Base-by-base conservation (phyloP, 1,140 invertebrate species). In the Bombyx mandarina region DNA sequence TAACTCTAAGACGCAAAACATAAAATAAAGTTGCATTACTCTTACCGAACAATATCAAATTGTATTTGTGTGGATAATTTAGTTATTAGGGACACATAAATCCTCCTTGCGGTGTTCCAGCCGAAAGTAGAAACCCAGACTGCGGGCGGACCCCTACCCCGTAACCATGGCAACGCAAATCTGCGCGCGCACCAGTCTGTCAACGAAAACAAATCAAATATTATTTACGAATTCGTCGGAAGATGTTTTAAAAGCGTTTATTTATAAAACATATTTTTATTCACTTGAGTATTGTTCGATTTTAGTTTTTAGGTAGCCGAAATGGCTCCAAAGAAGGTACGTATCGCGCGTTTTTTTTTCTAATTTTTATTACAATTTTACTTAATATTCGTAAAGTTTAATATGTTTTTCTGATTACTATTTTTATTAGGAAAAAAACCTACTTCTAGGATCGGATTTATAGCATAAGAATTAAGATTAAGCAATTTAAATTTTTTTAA, bases 271-370 rank as follows among this genome's bases (percentile, higher is more conserved):
- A 59, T 58, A 58, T 63, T 51, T 56, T 61, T 51, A 45, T 62
- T 46, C 35, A 65, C 56, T 51, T 64, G 56, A 54, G 61, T 43
- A 46, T 22, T 63, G 44, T 57, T 57, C 60, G 22, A 44, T 55
- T 57, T 48, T 55, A 52, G 42, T 54, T 45, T n/a, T 22, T 56
- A 54, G 67, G 54, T 47, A 49, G 57, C 63, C 63, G 54, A 53
- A 67, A 86, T 86, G 82, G 72, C 77, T 9, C 81, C 82, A 6
- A 86, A 86, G 63, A 86, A 83, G 82, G 82, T 84, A 81, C 58
- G 77, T 45, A 22, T 45, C 26, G 26, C 26, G 2, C 26, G 26
- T 35, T 35, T 35, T 35, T 35, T 35, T 35, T 35, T 35, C 4
- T 3, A 35, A 35, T 35, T 35, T 35, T 1, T 35, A 35, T 35